phyloP scores from a whole-genome alignment of 2,888 invertebrate species.

The Alloscopus bannaensis region DNA sequence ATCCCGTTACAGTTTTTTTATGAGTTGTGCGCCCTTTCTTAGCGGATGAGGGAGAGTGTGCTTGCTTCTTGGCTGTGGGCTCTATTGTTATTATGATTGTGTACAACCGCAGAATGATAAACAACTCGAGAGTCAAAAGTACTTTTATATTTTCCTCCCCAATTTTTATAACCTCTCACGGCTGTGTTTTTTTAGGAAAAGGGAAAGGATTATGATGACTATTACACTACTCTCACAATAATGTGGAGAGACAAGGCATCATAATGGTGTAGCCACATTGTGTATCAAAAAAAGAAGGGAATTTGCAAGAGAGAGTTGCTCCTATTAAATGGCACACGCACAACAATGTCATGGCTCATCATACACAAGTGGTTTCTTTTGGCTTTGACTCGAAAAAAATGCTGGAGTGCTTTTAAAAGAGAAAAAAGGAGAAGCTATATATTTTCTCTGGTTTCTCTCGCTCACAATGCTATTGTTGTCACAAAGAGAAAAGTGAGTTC shows the following conservation, averaged over 20 bases:
- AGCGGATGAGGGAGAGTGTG: neutral
- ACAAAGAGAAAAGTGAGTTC: constrained; percentile 8
- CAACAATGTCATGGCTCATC: constrained; percentile 58
- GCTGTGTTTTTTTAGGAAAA: too few species aligned
- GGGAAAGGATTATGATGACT: too few species aligned
- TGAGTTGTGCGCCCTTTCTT: too few species aligned
- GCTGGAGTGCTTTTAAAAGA: neutral
- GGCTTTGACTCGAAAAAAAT: too few species aligned
- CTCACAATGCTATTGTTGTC: constrained; percentile 5
- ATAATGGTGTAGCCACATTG: too few species aligned
- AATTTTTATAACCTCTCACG: too few species aligned
- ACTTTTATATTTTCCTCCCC: constrained; percentile 29
- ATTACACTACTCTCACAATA: too few species aligned
- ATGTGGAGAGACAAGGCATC: too few species aligned
- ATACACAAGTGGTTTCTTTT: too few species aligned
- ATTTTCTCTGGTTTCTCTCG: neutral
- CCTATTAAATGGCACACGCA: constrained; percentile 43
- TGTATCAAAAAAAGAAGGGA: too few species aligned
- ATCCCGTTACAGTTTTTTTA: too few species aligned
- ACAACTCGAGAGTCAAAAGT: constrained; percentile 54
- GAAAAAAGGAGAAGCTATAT: too few species aligned
- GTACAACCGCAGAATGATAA: constrained; percentile 57
- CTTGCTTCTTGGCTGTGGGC: constrained; percentile 17
- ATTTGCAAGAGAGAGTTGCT: constrained; percentile 31
- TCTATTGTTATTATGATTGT: constrained; percentile 35